Base-by-base conservation (phyloP, 2,888 invertebrate genomes). In the Tiphia femorata region DNA sequence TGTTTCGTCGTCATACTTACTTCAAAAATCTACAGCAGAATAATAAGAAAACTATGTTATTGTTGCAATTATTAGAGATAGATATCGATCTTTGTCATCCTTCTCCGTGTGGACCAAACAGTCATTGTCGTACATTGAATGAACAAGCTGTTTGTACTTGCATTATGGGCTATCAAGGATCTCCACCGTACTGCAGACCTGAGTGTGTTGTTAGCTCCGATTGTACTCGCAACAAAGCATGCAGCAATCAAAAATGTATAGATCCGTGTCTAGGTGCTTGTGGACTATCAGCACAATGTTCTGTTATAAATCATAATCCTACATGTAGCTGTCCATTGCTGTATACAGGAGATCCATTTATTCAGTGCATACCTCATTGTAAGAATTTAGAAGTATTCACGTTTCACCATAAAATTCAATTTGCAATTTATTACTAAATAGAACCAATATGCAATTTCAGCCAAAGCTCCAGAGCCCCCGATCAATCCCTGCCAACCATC, bases 141-240 rank as follows among this genome's bases (percentile, higher is more conserved):
- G 85, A 86, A 19, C 87, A 86, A 77, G 90, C 91, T 0, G 85
- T 90, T 21, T 94, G 94, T 75, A 90, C 91, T 62, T 94, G 94
- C 78, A 53, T 71, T 10, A 88, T 91, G 41, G 93, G 92, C 29
- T 93, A 90, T 84, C 87, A 87, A 56, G 94, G 94, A 25, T 88
- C 88, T 40, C 91, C 95, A 54, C 86, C 86, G 7, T 85, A 86
- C 1, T 95, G 95, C 76, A 86, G 91, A 71, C 93, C 94, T 0
- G 94, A 95, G 82, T 95, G 95, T 83, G 88, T 93, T 10, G 88
- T 93, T 3, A 93, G 91, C 78, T 89, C 93, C 0, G 95, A 94
- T 73, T 95, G 95, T 77, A 85, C 91, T 23, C 88, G 88, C 62
- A 86, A 92, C 65, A 88, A 88, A 74, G 91, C 93, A 6, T 95